Evolutionary conservation across 1,140 invertebrate genomes (phyloP).

Genomic region (Neotoxoptera formosana): DNA sequence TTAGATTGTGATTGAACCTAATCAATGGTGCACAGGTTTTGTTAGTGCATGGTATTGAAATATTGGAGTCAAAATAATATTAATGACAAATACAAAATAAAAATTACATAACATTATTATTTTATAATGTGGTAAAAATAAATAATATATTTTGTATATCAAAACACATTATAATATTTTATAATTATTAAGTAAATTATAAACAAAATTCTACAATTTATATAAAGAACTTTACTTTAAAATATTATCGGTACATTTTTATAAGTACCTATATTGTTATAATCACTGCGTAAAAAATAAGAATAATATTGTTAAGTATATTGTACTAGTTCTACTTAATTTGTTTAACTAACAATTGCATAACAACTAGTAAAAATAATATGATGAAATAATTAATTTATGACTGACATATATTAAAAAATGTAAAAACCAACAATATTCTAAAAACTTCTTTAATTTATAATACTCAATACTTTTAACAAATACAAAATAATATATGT

Average conservation of each 20-base stretch:
- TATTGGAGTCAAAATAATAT: background rate
- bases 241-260: background rate
- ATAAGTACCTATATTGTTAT: too few relatives aligned
- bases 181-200: background rate
- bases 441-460: too few relatives aligned
- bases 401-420: background rate
- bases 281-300: background rate
- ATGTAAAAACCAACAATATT: background rate
- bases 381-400: background rate
- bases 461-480: too few relatives aligned
- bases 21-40: too few relatives aligned
- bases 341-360: background rate
- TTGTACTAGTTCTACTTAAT: background rate
- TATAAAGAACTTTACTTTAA: background rate
- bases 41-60: too few relatives aligned
- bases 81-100: background rate
- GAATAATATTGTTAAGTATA: background rate
- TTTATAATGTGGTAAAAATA: too few relatives aligned
- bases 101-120: background rate
- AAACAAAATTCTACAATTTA: background rate
- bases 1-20: too few relatives aligned
- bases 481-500: too few relatives aligned
- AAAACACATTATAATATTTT: background rate
- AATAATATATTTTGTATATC: too few relatives aligned
- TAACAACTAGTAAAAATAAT: too few relatives aligned